Evolutionary conservation across 2,888 invertebrate species (phyloP).

Genomic region (Epinotia ramella): DNA sequence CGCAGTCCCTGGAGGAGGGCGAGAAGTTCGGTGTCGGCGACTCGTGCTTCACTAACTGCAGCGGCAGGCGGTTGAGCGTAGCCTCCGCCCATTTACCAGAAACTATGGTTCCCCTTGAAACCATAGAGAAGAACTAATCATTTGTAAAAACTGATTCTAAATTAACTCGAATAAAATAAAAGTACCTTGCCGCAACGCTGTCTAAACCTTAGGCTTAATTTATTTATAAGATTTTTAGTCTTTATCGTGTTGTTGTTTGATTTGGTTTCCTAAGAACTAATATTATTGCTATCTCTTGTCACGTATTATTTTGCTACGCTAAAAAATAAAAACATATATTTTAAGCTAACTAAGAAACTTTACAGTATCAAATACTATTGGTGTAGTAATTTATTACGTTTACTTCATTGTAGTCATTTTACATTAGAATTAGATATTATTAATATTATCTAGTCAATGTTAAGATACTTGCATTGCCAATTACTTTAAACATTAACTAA

Average conservation of each 20-base stretch:
- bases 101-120: constrained; percentile 76
- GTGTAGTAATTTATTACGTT: constrained; percentile 8
- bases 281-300: neutral
- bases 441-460: constrained; percentile 43
- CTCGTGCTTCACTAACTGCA: constrained; percentile 90
- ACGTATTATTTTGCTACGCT: constrained; percentile 11
- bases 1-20: constrained; percentile 93
- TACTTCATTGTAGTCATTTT: constrained; percentile 36
- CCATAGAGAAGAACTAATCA: constrained; percentile 67
- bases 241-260: neutral
- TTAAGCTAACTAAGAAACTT: constrained; percentile 11
- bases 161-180: neutral
- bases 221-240: neutral
- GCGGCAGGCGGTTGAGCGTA: constrained; percentile 73
- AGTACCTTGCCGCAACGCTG: constrained; percentile 36
- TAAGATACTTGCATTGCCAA: constrained; percentile 23
- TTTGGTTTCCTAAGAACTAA: neutral
- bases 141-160: neutral
- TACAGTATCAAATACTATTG: constrained; percentile 27
- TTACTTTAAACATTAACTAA: neutral
- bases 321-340: neutral
- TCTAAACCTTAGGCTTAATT: constrained; percentile 31
- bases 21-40: constrained; percentile 93
- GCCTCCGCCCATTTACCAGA: constrained; percentile 72
- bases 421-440: constrained; percentile 44